phyloP scores from a whole-genome alignment of 2,113 vertebrate genomes.

The Tachycineta bicolor region DNA sequence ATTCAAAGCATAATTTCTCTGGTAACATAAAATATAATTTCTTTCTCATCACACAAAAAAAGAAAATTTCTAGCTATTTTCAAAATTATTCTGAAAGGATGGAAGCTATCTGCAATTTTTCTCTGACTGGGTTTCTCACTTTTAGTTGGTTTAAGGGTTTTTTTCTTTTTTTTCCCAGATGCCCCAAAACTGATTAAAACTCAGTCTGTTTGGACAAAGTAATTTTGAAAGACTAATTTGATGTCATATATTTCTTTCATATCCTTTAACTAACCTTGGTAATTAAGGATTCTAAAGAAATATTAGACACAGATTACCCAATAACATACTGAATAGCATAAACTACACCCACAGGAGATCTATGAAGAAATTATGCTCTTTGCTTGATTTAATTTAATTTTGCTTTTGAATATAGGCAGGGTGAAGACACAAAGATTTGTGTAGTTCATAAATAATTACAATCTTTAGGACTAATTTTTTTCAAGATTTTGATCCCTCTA shows the following conservation, averaged over 20 bases:
- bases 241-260: not conserved
- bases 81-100: not conserved
- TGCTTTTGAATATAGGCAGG: not conserved
- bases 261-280: not conserved
- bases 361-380: not conserved
- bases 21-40: not conserved
- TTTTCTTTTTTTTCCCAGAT: accelerated
- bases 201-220: not conserved
- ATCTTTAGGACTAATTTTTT: not conserved
- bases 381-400: not conserved
- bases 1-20: not conserved
- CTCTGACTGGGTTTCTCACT: not conserved
- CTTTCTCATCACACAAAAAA: not conserved
- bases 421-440: not conserved
- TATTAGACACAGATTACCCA: not conserved
- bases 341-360: not conserved
- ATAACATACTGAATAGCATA: not conserved
- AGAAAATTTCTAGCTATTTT: not conserved
- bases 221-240: not conserved
- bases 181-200: not conserved
- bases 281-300: not conserved
- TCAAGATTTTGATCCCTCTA: not conserved
- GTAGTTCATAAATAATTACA: not conserved
- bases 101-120: not conserved
- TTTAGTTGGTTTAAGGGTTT: accelerated